phyloP scores from a whole-genome alignment of 2,888 invertebrate genomes.

The Amiota mariae region DNA sequence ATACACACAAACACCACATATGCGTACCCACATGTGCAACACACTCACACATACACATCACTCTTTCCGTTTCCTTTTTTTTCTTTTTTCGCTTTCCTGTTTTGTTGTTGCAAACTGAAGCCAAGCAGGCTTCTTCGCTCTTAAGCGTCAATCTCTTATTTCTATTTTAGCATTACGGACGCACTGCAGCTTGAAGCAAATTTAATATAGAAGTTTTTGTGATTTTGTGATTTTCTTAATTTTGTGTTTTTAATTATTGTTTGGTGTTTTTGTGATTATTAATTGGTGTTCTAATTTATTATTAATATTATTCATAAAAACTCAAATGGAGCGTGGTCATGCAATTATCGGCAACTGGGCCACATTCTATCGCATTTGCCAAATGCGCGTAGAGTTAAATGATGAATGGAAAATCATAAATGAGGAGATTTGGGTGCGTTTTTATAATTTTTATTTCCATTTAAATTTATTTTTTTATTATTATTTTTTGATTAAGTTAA shows the following conservation, averaged over 20 bases:
- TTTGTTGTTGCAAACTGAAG: too few relatives aligned
- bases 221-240: neutral
- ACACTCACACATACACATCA: too few relatives aligned
- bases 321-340: slow-evolving; percentile 39
- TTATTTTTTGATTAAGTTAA: neutral
- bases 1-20: neutral
- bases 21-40: neutral
- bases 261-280: slow-evolving; percentile 22
- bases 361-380: slow-evolving; percentile 61
- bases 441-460: slow-evolving; percentile 29
- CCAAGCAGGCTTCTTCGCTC: too few relatives aligned
- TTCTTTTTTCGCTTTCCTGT: too few relatives aligned
- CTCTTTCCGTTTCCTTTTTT: too few relatives aligned
- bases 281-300: neutral
- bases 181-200: neutral
- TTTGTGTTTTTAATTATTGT: slow-evolving; percentile 29
- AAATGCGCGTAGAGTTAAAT: slow-evolving; percentile 65
- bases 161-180: too few relatives aligned
- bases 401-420: slow-evolving; percentile 67
- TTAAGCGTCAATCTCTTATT: too few relatives aligned
- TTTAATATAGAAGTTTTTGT: too few relatives aligned
- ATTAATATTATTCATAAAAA: neutral
- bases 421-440: slow-evolving; percentile 71
- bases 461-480: neutral
- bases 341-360: slow-evolving; percentile 57